Conservation (phyloP, 2,888 invertebrate genomes). For the Escarpia spicata region DNA sequence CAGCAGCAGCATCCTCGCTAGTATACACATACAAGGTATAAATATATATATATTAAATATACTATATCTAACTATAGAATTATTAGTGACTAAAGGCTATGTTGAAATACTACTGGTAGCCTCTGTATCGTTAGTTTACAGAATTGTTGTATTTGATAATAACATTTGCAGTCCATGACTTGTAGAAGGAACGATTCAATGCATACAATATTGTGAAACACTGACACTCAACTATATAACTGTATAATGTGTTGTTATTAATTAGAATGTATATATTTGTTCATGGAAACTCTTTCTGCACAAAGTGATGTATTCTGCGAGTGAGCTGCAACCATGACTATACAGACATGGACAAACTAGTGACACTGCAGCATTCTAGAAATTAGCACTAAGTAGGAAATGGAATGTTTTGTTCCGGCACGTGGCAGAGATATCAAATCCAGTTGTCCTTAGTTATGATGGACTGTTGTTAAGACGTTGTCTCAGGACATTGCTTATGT, state of each 20-base stretch:
- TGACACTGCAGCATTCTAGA: background rate
- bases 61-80: background rate
- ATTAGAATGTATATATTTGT: conserved; percentile 6
- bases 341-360: background rate
- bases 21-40: background rate
- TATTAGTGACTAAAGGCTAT: background rate
- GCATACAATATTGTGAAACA: background rate
- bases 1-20: background rate
- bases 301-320: background rate
- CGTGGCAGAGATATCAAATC: background rate
- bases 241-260: background rate
- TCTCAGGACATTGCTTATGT: background rate
- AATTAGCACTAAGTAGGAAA: background rate
- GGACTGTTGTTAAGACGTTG: conserved; percentile 1
- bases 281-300: background rate
- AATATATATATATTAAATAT: background rate
- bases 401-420: background rate
- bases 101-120: background rate
- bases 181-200: background rate
- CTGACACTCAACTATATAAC: background rate
- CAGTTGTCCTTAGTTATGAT: background rate
- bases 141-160: background rate
- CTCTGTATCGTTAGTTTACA: background rate
- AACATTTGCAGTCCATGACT: background rate
- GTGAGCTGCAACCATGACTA: background rate